Evolutionary conservation across 2,888 invertebrate species (phyloP), one percentile per base, ranked within the genome.

Genomic region (Rhamnusium bicolor): DNA sequence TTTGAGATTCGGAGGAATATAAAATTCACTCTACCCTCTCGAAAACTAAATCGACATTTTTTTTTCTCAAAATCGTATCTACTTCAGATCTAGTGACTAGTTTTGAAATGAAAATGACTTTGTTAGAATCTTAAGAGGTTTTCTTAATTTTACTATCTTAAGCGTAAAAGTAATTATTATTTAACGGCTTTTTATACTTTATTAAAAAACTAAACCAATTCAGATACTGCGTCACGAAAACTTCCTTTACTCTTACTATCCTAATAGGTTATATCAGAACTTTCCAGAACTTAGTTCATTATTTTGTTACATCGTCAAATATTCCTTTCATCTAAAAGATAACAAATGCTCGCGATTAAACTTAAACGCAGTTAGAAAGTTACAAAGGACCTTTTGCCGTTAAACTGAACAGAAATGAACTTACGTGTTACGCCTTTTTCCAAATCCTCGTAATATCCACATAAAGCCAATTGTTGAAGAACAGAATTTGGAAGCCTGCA

Each of bases 351-450:
- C n/a, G n/a, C n/a, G n/a, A 12, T 40, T 40, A 40, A 40, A 40
- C n/a, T 40, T 40, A 40, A 40, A 40, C 40, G 40, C 40, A 40
- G 40, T 40, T n/a, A 10, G 40, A 40, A 40, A 40, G 40, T 40
- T 40, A 40, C n/a, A 40, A 40, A 14, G 40, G 40, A 5, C 40
- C 40, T 2, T 40, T 40, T 12, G 40, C 40, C 40, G 10, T 40
- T 40, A 40, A n/a, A 40, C n/a, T 40, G 40, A 40, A 40, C 40
- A n/a, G 40, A 40, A 40, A 40, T 40, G 40, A n/a, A 91, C 94
- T 92, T 88, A 94, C 94, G 89, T 83, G 94, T 94, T 67, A 94
- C 93, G 71, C 93, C 94, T 85, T 93, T 92, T 85, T 94, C 94
- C 80, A 95, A 88, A 85, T 94, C 93, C 87, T 94, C 94, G 88